Evolutionary conservation across 2,888 invertebrate species (phyloP).

Genomic region (Sarcophaga caerulescens): DNA sequence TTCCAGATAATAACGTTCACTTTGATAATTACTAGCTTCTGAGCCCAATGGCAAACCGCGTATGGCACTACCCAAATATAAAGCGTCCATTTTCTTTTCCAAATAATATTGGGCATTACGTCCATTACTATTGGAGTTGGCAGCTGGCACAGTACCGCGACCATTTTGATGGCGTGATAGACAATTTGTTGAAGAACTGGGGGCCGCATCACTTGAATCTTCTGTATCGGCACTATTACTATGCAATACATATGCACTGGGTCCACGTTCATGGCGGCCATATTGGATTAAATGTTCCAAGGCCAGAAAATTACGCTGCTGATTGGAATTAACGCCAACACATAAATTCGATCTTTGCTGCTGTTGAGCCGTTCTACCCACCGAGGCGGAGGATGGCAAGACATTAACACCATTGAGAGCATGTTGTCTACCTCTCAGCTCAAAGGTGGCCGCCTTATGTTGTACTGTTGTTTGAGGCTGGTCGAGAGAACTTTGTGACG

Average conservation of each 20-base stretch:
- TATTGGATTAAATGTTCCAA: slow-evolving; percentile 78
- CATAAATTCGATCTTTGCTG: slow-evolving; percentile 71
- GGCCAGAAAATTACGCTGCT: slow-evolving; percentile 77
- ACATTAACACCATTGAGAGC: slow-evolving; percentile 55
- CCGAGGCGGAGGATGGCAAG: slow-evolving; percentile 75
- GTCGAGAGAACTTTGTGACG: slow-evolving; percentile 75
- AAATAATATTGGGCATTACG: slow-evolving; percentile 78
- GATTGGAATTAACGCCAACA: slow-evolving; percentile 67
- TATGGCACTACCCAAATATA: slow-evolving; percentile 79
- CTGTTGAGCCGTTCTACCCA: slow-evolving; percentile 70
- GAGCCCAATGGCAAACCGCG: slow-evolving; percentile 79
- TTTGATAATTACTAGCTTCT: slow-evolving; percentile 80
- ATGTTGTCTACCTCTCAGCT: slow-evolving; percentile 72
- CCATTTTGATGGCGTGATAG: slow-evolving; percentile 73
- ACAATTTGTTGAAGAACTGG: slow-evolving; percentile 65
- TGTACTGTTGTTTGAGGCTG: slow-evolving; percentile 73
- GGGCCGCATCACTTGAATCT: slow-evolving; percentile 76
- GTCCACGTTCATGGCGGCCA: slow-evolving; percentile 71
- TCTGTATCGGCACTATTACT: slow-evolving; percentile 77
- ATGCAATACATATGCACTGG: slow-evolving; percentile 75
- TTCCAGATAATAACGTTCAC: slow-evolving; percentile 80
- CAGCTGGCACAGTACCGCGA: slow-evolving; percentile 78
- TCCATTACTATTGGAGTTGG: slow-evolving; percentile 69
- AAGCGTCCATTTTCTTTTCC: slow-evolving; percentile 80
- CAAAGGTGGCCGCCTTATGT: slow-evolving; percentile 78